phyloP scores from a whole-genome alignment of 2,888 invertebrate genomes.

The Napeogenes inachia region DNA sequence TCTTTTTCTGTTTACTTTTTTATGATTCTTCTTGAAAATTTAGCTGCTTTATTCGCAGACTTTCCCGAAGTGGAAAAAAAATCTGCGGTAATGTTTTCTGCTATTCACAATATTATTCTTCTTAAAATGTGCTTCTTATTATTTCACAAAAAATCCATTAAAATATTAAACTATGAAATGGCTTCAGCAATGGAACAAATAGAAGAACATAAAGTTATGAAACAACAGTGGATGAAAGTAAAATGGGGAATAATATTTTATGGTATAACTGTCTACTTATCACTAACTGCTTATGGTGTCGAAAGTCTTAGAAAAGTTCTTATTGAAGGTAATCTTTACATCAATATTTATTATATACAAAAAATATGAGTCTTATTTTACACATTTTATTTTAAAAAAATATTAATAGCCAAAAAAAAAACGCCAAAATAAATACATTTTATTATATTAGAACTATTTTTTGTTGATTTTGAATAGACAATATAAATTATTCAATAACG shows the following conservation, averaged over 20 bases:
- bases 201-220: slow-evolving; percentile 54
- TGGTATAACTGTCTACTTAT: slow-evolving; percentile 57
- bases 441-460: no score
- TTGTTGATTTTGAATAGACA: no score
- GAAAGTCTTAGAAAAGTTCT: slow-evolving; percentile 54
- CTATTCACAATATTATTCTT: slow-evolving; percentile 63
- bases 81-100: slow-evolving; percentile 65
- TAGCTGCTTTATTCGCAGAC: slow-evolving; percentile 57
- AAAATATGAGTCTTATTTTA: no score
- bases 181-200: slow-evolving; percentile 49
- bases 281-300: slow-evolving; percentile 56
- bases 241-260: slow-evolving; percentile 55
- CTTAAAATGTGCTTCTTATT: slow-evolving; percentile 59
- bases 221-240: slow-evolving; percentile 54
- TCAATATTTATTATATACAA: background rate
- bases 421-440: no score
- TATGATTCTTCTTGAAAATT: slow-evolving; percentile 63
- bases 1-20: slow-evolving; percentile 55
- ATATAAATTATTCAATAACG: slow-evolving; percentile 59
- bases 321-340: slow-evolving; percentile 47
- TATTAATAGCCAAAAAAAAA: no score
- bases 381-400: no score
- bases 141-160: slow-evolving; percentile 59
- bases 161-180: slow-evolving; percentile 62
- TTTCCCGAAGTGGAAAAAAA: slow-evolving; percentile 65